Base-by-base conservation (phyloP, 2,797 vertebrate genomes). In the Enteromius paludinosus region DNA sequence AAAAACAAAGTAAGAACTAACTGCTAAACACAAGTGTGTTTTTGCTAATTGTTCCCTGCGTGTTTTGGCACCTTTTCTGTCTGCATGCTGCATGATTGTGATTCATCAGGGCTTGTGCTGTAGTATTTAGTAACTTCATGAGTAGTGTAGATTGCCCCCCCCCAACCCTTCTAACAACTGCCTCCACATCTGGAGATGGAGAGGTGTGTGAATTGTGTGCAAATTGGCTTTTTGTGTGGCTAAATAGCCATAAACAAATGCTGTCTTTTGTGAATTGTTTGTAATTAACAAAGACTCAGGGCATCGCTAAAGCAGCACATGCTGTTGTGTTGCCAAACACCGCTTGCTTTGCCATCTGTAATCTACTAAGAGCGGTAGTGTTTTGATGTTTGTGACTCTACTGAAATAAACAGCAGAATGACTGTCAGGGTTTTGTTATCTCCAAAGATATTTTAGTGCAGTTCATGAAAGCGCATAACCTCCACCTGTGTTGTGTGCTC, bases 1-100 rank as follows among this genome's bases (percentile, higher is more conserved):
- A 79, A 45, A 43, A 88, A 82, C 92, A 93, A 95, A 96, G 97
- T 97, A 98, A 98, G 98, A 95, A 94, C 94, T 94, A 92, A 92
- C 91, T 88, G 92, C 93, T 94, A 88, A 91, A 78, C 83, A 81
- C 90, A 90, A 86, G 86, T 17, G 1, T 70, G 68, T 89, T 90
- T 88, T 83, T 82, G 41, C 92, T 93, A 81, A 89, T 89, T 87
- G 85, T 79, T 79, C 72, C 8, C 69, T 59, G 84, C 52, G 83
- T 79, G 45, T 81, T 43, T 78, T 72, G 59, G 74, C 73, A 72
- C 68, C 49, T 85, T 80, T 76, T 75, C 69, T 30, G 3, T 83
- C 49, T 80, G 90, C 85, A 87, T 90, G 90, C 81, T 85, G 74
- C 62, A 78, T 81, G 83, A 66, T 72, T 56, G 45, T 79, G 72